These are phyloP conservation scores for Stegastes partitus DNA, from an alignment of 2,113 vertebrate species.

Conservation along the genomic window DNA sequence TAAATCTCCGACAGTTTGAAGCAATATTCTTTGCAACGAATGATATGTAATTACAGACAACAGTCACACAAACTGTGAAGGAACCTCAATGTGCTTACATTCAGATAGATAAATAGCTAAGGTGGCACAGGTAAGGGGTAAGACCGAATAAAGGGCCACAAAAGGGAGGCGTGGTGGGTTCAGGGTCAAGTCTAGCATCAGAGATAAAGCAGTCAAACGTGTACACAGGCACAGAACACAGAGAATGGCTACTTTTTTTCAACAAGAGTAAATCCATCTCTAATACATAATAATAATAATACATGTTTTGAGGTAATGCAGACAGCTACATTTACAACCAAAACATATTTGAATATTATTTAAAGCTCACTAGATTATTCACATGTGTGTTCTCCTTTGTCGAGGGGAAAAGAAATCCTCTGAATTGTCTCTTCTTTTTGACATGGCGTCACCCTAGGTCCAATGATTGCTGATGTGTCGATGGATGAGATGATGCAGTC, in stretches of 20 bases:
- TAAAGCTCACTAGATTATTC: slow-evolving; percentile 59
- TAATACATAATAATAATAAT: slow-evolving; percentile 61
- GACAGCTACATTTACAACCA: slow-evolving; percentile 62
- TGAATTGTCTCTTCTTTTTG: slow-evolving; percentile 27
- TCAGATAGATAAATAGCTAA: slow-evolving; percentile 65
- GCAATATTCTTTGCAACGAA: slow-evolving; percentile 57
- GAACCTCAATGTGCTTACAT: slow-evolving; percentile 67
- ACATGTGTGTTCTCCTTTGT: slow-evolving; percentile 33
- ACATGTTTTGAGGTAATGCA: slow-evolving; percentile 70
- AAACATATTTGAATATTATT: slow-evolving; percentile 45
- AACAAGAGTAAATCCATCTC: slow-evolving; percentile 71
- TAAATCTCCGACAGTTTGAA: slow-evolving; percentile 76
- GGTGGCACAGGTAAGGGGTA: slow-evolving; percentile 64
- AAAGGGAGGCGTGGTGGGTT: slow-evolving; percentile 25
- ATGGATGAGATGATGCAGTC: slow-evolving; percentile 33
- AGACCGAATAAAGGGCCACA: slow-evolving; percentile 48
- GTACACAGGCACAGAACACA: slow-evolving; percentile 75
- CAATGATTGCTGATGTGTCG: slow-evolving; percentile 21
- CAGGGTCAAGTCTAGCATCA: slow-evolving; percentile 29
- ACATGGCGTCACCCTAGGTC: slow-evolving; percentile 26
- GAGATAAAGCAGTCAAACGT: slow-evolving; percentile 50
- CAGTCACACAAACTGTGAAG: slow-evolving; percentile 72
- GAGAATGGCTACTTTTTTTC: slow-evolving; percentile 64
- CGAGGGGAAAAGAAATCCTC: background rate
- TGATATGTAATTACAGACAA: slow-evolving; percentile 69